Percentiles rank a stretch among this genome's conserved stretches.
Conservation (phyloP, 1,140 invertebrate species). For the Aradophagus sp. region DNA sequence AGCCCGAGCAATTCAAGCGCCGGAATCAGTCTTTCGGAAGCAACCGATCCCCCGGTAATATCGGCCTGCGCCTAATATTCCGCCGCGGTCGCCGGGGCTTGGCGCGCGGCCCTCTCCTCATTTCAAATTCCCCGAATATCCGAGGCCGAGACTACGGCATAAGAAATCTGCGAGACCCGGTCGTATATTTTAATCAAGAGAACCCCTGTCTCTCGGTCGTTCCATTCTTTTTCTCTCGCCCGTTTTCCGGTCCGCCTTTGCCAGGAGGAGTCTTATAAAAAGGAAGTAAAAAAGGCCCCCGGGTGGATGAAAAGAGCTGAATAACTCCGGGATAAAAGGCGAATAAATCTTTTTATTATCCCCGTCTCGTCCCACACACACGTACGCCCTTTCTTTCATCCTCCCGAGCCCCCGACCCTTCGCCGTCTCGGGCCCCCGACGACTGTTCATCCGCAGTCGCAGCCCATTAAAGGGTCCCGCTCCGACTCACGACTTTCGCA, state of each 20-base stretch:
- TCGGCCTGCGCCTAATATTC: slow-evolving; percentile 58
- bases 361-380: slow-evolving; percentile 63
- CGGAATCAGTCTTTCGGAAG: slow-evolving; percentile 51
- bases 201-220: slow-evolving; percentile 50
- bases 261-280: slow-evolving; percentile 67
- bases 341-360: slow-evolving; percentile 76
- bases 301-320: slow-evolving; percentile 73
- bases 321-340: slow-evolving; percentile 74
- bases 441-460: slow-evolving; percentile 34
- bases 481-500: slow-evolving; percentile 22
- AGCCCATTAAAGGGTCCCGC: slow-evolving; percentile 31
- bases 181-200: slow-evolving; percentile 74
- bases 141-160: slow-evolving; percentile 62
- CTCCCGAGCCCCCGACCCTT: slow-evolving; percentile 14
- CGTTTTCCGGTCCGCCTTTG: slow-evolving; percentile 55
- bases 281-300: slow-evolving; percentile 62
- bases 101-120: slow-evolving; percentile 60
- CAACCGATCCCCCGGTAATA: slow-evolving; percentile 45
- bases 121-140: slow-evolving; percentile 72
- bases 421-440: slow-evolving; percentile 11
- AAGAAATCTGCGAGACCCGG: slow-evolving; percentile 71
- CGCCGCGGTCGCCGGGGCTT: slow-evolving; percentile 55
- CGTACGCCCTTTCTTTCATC: slow-evolving; percentile 40
- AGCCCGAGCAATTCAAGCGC: slow-evolving; percentile 37
- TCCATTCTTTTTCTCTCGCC: slow-evolving; percentile 59